phyloP scores from a whole-genome alignment of 2,113 vertebrate species.

The Lathamus discolor region DNA sequence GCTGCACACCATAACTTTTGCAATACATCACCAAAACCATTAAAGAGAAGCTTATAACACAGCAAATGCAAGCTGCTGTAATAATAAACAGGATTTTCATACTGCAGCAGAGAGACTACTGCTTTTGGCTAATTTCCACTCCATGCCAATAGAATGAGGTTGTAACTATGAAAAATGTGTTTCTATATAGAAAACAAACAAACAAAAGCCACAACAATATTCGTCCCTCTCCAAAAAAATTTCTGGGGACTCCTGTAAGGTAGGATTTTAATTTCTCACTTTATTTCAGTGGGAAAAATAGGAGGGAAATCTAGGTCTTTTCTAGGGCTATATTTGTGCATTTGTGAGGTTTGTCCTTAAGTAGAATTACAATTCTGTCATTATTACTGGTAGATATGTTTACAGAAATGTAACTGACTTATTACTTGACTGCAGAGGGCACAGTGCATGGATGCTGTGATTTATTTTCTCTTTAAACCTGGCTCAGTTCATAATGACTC shows the following conservation, averaged over 20 bases:
- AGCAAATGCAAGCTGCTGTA: neutral
- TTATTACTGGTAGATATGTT: neutral
- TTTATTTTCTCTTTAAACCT: neutral
- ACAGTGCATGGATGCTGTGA: neutral
- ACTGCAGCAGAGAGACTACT: conserved; percentile 13
- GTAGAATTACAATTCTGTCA: neutral
- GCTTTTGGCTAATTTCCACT: conserved; percentile 38
- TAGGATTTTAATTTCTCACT: neutral
- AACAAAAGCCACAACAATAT: neutral
- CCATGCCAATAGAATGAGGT: conserved; percentile 24
- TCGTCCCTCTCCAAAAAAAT: neutral
- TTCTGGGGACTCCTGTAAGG: neutral
- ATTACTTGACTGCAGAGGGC: neutral
- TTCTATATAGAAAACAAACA: neutral
- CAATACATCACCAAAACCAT: conserved; percentile 14
- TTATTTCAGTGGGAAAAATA: neutral
- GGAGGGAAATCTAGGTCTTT: neutral
- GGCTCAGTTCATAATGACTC: neutral
- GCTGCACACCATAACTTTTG: neutral
- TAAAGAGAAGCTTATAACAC: conserved; percentile 31
- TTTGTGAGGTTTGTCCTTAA: neutral
- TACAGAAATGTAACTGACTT: neutral
- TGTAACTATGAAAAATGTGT: neutral
- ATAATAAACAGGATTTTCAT: conserved; percentile 55
- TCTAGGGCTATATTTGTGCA: neutral